Evolutionary conservation across 2,113 vertebrate species (phyloP).

Genomic region (Tretioscincus oriximinensis): DNA sequence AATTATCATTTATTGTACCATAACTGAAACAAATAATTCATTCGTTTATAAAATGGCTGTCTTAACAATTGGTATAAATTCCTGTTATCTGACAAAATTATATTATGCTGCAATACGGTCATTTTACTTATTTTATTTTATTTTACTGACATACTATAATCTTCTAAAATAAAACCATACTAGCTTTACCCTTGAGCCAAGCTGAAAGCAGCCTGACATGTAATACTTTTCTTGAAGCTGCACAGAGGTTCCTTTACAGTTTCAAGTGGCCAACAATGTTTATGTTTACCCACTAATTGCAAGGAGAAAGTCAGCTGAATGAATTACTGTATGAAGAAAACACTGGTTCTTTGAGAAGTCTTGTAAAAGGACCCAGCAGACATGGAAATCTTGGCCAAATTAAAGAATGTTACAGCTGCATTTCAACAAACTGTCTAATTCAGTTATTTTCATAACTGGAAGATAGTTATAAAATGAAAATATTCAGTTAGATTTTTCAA

Average conservation of each 20-base stretch:
- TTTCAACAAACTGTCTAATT: neutral
- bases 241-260: slow-evolving; percentile 11
- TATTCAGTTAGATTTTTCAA: slow-evolving; percentile 46
- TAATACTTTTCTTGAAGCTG: slow-evolving; percentile 16
- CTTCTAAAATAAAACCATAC: slow-evolving; percentile 13
- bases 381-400: slow-evolving; percentile 45
- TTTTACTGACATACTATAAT: neutral
- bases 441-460: slow-evolving; percentile 25
- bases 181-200: neutral
- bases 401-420: slow-evolving; percentile 25
- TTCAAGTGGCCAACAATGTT: slow-evolving; percentile 14
- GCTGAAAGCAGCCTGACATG: neutral
- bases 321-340: slow-evolving; percentile 48
- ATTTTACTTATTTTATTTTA: neutral
- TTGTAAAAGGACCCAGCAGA: slow-evolving; percentile 38
- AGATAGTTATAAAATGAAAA: slow-evolving; percentile 40
- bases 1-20: too few species aligned
- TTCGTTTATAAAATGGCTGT: neutral
- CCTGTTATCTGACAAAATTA: neutral
- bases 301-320: slow-evolving; percentile 30
- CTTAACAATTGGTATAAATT: neutral
- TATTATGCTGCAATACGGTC: slow-evolving; percentile 2
- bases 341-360: slow-evolving; percentile 25
- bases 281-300: slow-evolving; percentile 15
- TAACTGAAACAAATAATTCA: too few species aligned